Conservation (phyloP, 2,797 vertebrate species). For the Lepidocolaptes lacrymiger region DNA sequence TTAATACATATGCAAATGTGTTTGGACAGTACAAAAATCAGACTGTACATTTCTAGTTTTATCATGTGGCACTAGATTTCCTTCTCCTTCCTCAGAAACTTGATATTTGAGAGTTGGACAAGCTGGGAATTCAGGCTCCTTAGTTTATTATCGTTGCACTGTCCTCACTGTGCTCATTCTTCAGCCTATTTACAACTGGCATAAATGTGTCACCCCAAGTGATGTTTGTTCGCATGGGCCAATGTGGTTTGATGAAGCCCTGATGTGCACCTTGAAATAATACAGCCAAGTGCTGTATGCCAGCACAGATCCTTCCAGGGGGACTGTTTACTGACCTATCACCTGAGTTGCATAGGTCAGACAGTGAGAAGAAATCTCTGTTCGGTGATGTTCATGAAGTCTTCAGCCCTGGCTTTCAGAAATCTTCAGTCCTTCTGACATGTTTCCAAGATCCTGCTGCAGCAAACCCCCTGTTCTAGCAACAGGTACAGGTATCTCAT, state of each 20-base stretch:
- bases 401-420: neutral
- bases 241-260: neutral
- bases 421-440: neutral
- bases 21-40: neutral
- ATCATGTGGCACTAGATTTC: neutral
- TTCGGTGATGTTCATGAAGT: neutral
- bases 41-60: neutral
- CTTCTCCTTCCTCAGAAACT: neutral
- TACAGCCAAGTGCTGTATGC: neutral
- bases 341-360: neutral
- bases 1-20: neutral
- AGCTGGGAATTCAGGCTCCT: neutral
- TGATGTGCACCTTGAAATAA: neutral
- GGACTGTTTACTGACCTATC: neutral
- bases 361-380: neutral
- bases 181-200: neutral
- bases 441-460: neutral
- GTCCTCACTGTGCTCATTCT: neutral
- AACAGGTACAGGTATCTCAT: neutral
- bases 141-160: neutral
- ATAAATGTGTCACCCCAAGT: neutral
- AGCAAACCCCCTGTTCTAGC: neutral
- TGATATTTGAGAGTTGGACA: neutral
- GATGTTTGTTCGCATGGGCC: accelerated
- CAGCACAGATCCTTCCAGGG: neutral